Conservation (phyloP, 2,888 invertebrate species). For the Cryptosula pallasiana region DNA sequence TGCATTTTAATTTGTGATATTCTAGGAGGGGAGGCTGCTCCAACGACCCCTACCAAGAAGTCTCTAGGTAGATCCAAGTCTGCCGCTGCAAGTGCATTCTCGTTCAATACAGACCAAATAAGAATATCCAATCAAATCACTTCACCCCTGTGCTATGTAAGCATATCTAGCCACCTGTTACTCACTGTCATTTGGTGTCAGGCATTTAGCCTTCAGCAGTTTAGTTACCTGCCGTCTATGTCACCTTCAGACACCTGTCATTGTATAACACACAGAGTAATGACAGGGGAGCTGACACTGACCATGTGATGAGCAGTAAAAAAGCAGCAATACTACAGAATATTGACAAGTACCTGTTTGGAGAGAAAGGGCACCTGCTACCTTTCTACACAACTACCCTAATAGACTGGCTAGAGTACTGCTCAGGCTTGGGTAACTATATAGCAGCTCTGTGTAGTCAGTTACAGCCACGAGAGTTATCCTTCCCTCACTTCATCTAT, state of each 20-base stretch:
- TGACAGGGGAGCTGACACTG: no score
- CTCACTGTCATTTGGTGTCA: no score
- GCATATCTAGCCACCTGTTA: not conserved
- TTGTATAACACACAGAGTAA: no score
- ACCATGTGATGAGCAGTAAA: no score
- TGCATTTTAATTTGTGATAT: no score
- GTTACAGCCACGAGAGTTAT: no score
- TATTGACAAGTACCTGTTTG: slow-evolving; percentile 53
- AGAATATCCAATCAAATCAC: not conserved
- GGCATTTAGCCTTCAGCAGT: no score
- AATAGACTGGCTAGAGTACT: slow-evolving; percentile 63
- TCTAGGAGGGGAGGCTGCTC: not conserved
- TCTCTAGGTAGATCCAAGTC: not conserved
- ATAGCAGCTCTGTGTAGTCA: no score
- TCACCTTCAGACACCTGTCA: no score
- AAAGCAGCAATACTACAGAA: slow-evolving; percentile 25
- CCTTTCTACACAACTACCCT: slow-evolving; percentile 58
- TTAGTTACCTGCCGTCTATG: no score
- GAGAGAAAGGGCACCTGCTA: slow-evolving; percentile 59
- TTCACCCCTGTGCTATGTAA: not conserved
- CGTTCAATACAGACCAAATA: slow-evolving; percentile 1
- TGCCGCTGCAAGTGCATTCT: not conserved
- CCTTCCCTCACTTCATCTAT: no score
- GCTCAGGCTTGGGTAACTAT: slow-evolving; percentile 44
- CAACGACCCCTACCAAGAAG: not conserved